Evolutionary conservation across 2,888 invertebrate genomes (phyloP).

Genomic region (Marronus borbonicus): DNA sequence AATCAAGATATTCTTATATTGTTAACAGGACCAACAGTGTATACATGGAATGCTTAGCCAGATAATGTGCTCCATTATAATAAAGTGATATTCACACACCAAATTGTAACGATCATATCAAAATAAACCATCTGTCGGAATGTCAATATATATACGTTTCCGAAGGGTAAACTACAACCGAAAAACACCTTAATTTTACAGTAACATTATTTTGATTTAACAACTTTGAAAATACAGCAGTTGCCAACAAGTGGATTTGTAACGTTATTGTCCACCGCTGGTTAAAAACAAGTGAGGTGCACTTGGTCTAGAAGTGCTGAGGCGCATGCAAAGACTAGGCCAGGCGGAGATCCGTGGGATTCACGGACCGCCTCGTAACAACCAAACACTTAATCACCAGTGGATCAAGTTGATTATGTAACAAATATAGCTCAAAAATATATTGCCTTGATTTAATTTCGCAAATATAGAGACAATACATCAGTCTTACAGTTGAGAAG

Average conservation of each 20-base stretch:
- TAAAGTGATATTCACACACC: constrained; percentile 66
- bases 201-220: constrained; percentile 68
- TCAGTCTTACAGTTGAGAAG: constrained; percentile 70
- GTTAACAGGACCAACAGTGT: constrained; percentile 72
- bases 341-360: constrained; percentile 44
- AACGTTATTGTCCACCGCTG: constrained; percentile 69
- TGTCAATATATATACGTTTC: constrained; percentile 59
- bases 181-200: constrained; percentile 61
- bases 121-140: constrained; percentile 69
- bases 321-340: constrained; percentile 59
- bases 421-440: constrained; percentile 71
- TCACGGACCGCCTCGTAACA: constrained; percentile 54
- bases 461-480: constrained; percentile 67
- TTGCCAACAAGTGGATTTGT: constrained; percentile 68
- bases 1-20: constrained; percentile 68
- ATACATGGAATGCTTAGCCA: constrained; percentile 71
- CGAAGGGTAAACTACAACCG: constrained; percentile 65
- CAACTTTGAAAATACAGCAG: constrained; percentile 69
- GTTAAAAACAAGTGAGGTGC: constrained; percentile 65
- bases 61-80: constrained; percentile 71
- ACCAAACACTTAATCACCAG: constrained; percentile 58
- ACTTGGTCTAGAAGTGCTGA: constrained; percentile 61
- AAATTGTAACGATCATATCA: constrained; percentile 64
- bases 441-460: constrained; percentile 69
- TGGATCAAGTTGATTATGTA: constrained; percentile 58